A percentile compares a stretch with the other conserved stretches of the same genome.
Evolutionary conservation across 2,888 invertebrate species (phyloP).

Genomic region (Drosophila anomalata): DNA sequence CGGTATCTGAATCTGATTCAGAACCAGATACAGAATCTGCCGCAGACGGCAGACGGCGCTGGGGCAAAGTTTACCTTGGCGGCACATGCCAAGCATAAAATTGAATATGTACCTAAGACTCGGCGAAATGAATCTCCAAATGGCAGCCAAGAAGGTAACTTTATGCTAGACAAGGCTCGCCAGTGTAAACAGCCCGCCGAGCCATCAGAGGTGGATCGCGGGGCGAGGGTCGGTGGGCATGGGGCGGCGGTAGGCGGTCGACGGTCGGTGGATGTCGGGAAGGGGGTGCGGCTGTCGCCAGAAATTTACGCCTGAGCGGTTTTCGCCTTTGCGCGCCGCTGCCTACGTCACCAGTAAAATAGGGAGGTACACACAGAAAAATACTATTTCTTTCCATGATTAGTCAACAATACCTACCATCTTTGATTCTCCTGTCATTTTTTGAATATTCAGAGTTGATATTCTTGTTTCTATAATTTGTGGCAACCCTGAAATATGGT

Average conservation of each 20-base stretch:
- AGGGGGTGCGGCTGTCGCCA: constrained; percentile 36
- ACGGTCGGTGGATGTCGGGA: background rate
- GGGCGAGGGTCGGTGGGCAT: background rate
- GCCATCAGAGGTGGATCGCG: constrained; percentile 18
- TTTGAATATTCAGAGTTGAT: too few species aligned
- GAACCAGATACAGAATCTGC: constrained; percentile 25
- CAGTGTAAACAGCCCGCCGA: constrained; percentile 64
- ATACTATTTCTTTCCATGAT: too few species aligned
- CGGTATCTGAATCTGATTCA: background rate
- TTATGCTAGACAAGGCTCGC: constrained; percentile 45
- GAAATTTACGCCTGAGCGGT: constrained; percentile 52
- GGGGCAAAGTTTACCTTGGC: constrained; percentile 60
- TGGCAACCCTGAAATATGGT: too few species aligned
- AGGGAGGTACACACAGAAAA: constrained; percentile 7
- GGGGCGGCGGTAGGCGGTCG: background rate
- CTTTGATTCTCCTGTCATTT: background rate
- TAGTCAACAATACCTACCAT: too few species aligned
- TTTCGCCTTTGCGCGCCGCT: constrained; percentile 47
- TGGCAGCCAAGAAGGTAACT: constrained; percentile 43
- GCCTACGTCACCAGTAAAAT: constrained; percentile 24
- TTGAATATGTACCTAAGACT: constrained; percentile 68
- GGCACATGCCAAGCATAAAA: constrained; percentile 79
- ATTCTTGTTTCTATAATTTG: too few species aligned
- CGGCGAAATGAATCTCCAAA: constrained; percentile 50
- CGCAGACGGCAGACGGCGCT: constrained; percentile 17